Base-by-base conservation (phyloP, 2,888 invertebrate genomes). In the Cremastinae sp. region DNA sequence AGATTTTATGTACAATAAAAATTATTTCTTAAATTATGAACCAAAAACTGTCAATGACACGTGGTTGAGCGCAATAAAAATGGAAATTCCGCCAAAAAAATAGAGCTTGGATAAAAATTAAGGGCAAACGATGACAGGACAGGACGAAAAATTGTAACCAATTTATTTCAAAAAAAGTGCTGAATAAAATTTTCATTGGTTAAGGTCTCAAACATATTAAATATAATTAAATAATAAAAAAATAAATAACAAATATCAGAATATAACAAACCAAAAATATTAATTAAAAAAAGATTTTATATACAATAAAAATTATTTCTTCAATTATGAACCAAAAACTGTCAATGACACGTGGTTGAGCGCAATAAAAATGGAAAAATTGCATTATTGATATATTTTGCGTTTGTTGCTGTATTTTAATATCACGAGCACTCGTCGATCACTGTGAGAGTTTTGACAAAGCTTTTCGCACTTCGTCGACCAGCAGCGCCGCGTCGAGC, bases 381-480 rank as follows among this genome's bases (percentile, higher is more conserved):
- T 9, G 8, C 39, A 22, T 16, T 8, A 43, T 65, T 41, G 22
- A 16, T 18, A 37, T 37, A 18, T 62, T 35, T 61, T 43, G 9
- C 43, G 64, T 64, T 49, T n/a, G 9, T 9, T 55, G 41, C 37
- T 18, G 64, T 16, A 65, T 74, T 71, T 79, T 45, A 76, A 74
- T 78, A 76, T 79, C 64, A 73, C 71, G 68, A 79, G 75, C n/a
- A 28, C 74, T 16, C 83, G 84, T 86, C 86, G 83, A 86, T 86
- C 86, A 86, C 62, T 22, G 7, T 37, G 22, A n/a, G 56, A 76
- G 78, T 66, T 81, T 83, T 78, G 82, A 82, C 71, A 79, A 80
- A 78, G 78, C 79, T 79, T 76, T 55, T 70, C 55, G 64, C 66
- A 73, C 65, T 68, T n/a, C n/a, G n/a, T n/a, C n/a, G n/a, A n/a